Base-by-base conservation (phyloP, 2,797 vertebrate genomes). In the Dryobates pubescens region DNA sequence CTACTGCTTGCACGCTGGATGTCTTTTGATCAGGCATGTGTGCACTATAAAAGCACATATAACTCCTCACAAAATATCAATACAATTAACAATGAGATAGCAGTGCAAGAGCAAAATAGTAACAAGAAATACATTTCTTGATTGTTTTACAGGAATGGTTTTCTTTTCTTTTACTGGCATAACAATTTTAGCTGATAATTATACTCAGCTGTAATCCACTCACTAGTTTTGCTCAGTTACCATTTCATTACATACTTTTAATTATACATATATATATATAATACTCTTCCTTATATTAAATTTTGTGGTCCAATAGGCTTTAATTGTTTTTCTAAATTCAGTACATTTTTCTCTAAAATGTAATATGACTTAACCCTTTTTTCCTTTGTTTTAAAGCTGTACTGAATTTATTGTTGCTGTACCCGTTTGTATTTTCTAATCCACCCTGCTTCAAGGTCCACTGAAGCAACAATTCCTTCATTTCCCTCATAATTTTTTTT, bases 311-410 rank as follows among this genome's bases (percentile, higher is more conserved):
- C 79, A 97, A 79, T 87, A 95, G 88, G 94, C 75, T 97, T 97
- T 97, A 97, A 97, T 96, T 95, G 72, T 93, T 97, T 74, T 90
- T 96, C 62, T 95, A 94, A 94, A 97, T 97, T 97, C 72, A 45
- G 81, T 83, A 95, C 65, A 18, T 94, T 94, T 97, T 96, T 80
- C 95, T 93, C 93, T 84, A 89, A 96, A 96, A 85, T 83, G 89
- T 80, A 94, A 88, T 92, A 79, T 15, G 75, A 68, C 84, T 96
- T 97, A 96, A 88, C 90, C 56, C 80, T 72, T 47, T 96, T 96
- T 43, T 93, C 91, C 85, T 92, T 93, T 93, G 89, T 95, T 96
- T 97, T 96, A 93, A 96, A 95, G 89, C 91, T 91, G 92, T 76
- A 83, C 91, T 70, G 72, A 92, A 84, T 96, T 93, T 90, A 84